Percentiles rank a stretch among this genome's conserved stretches.
Conservation (phyloP, 2,113 vertebrate species). For the Excalfactoria chinensis region DNA sequence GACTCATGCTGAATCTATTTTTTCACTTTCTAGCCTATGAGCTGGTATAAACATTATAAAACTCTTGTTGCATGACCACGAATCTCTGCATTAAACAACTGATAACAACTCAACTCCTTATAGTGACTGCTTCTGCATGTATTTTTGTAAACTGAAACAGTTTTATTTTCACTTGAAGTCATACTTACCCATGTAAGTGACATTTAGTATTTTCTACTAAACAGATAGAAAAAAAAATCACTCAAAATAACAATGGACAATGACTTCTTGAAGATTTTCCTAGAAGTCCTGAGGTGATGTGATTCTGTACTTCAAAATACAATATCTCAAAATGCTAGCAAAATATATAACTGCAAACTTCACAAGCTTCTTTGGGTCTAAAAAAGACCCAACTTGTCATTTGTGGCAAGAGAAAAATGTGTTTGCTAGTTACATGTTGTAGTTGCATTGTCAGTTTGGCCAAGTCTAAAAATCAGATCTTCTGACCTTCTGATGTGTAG, state of each 20-base stretch:
- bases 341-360: rapidly evolving
- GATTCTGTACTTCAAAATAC: neutral
- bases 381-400: neutral
- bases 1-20: neutral
- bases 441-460: neutral
- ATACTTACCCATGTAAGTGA: neutral
- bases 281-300: neutral
- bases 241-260: neutral
- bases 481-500: neutral
- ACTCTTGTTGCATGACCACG: rapidly evolving
- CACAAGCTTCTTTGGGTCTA: neutral
- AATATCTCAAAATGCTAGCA: neutral
- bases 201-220: neutral
- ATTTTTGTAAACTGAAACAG: neutral
- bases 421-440: rapidly evolving
- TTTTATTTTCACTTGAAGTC: neutral
- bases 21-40: neutral
- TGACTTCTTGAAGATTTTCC: neutral
- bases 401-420: neutral
- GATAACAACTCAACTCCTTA: neutral
- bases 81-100: neutral
- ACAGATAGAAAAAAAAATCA: neutral
- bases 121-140: neutral
- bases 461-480: neutral
- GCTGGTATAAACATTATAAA: neutral